These are phyloP conservation scores for Pollenia amentaria DNA, from an alignment of 2,888 invertebrate species.

Conservation along the genomic window DNA sequence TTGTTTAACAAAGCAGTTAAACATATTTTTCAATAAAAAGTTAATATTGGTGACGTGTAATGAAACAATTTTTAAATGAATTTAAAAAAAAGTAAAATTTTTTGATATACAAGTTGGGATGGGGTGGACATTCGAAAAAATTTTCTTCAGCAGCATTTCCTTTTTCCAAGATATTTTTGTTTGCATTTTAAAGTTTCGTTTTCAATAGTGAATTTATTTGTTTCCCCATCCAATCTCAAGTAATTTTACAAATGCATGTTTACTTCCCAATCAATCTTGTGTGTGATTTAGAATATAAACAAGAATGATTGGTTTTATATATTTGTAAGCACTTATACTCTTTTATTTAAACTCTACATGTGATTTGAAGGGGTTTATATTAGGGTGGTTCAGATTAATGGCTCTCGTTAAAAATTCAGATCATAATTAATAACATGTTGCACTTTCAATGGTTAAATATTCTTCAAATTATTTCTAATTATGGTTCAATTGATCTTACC, in stretches of 20 bases:
- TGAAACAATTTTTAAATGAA: too few species aligned
- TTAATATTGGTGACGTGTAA: neutral
- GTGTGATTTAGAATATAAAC: slow-evolving; percentile 45
- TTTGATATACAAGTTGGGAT: too few species aligned
- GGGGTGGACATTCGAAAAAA: too few species aligned
- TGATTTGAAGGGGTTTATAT: neutral
- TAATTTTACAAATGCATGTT: slow-evolving; percentile 25
- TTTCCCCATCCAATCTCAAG: neutral
- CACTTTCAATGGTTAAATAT: too few species aligned
- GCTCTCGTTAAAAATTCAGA: too few species aligned
- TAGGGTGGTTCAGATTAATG: neutral
- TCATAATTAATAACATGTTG: too few species aligned
- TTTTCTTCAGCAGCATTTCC: neutral
- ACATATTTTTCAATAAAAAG: neutral
- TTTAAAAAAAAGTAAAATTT: neutral
- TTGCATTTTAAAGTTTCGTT: too few species aligned
- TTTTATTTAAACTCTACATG: neutral
- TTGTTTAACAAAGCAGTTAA: slow-evolving; percentile 30
- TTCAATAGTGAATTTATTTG: neutral
- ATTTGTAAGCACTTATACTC: slow-evolving; percentile 20
- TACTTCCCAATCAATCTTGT: slow-evolving; percentile 11
- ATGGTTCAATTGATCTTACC: too few species aligned
- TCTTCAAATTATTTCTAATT: too few species aligned
- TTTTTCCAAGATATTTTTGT: too few species aligned
- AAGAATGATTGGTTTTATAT: slow-evolving; percentile 46